Evolutionary conservation across 2,113 vertebrate genomes (phyloP).

Genomic region (Carassius carassius): DNA sequence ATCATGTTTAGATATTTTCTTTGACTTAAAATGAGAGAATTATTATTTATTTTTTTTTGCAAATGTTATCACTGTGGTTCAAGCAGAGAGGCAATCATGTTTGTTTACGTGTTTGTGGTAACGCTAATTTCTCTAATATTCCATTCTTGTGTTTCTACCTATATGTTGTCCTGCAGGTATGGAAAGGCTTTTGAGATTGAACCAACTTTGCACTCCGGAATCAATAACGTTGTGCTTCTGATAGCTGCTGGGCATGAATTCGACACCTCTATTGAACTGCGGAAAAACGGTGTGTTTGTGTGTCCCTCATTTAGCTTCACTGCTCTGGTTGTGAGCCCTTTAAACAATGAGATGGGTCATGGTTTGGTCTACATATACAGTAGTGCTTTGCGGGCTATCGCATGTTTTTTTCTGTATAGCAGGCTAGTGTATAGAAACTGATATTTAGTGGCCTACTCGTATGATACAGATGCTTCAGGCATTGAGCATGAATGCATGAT

Average conservation of each 20-base stretch:
- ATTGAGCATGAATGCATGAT: neutral
- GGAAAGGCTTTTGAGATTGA: constrained; percentile 85
- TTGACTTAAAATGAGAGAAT: too few species aligned
- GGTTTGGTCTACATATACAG: neutral
- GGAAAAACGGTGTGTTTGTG: constrained; percentile 78
- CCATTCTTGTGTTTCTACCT: too few species aligned
- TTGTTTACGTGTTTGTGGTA: too few species aligned
- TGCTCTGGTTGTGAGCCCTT: constrained; percentile 6
- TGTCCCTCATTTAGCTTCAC: neutral
- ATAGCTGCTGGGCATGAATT: constrained; percentile 83
- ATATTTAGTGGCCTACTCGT: constrained; percentile 14
- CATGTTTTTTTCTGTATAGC: neutral
- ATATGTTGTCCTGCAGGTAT: constrained; percentile 75
- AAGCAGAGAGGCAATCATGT: too few species aligned
- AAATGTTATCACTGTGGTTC: too few species aligned
- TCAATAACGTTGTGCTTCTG: constrained; percentile 85
- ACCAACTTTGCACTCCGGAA: constrained; percentile 85
- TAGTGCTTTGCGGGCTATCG: neutral
- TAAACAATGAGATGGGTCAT: neutral
- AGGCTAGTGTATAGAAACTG: neutral
- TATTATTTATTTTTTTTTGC: too few species aligned
- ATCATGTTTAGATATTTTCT: too few species aligned
- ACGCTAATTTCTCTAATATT: too few species aligned
- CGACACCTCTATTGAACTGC: constrained; percentile 82
- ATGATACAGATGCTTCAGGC: neutral